These are phyloP conservation scores for Philhelius pedissequus DNA, from an alignment of 2,888 invertebrate genomes.

Conservation along the genomic window DNA sequence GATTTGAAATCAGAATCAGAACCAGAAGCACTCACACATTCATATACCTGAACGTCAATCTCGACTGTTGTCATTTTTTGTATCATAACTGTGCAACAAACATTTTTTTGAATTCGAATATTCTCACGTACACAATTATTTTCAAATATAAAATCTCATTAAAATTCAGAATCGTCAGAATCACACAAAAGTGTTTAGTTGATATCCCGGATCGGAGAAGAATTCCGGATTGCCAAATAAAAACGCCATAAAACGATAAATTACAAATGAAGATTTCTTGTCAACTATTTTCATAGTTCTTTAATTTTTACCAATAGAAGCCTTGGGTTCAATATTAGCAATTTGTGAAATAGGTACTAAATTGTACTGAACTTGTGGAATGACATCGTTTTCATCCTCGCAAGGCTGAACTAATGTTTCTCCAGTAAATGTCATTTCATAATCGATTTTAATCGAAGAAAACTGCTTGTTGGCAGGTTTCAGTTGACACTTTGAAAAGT, in stretches of 20 bases:
- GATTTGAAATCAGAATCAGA: too few relatives aligned
- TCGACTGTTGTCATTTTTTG: too few relatives aligned
- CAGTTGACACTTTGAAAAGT: conserved; percentile 89
- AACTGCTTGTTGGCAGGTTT: conserved; percentile 97
- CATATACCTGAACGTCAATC: too few relatives aligned
- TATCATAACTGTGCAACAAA: too few relatives aligned
- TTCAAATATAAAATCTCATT: too few relatives aligned
- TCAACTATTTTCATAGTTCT: neutral
- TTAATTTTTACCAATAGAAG: conserved; percentile 83
- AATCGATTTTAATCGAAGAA: conserved; percentile 91
- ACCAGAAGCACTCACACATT: too few relatives aligned
- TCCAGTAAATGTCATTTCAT: conserved; percentile 92
- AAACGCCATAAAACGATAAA: conserved; percentile 13
- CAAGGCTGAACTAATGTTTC: conserved; percentile 85
- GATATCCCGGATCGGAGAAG: too few relatives aligned
- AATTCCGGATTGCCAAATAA: too few relatives aligned
- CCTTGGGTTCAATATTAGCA: conserved; percentile 83
- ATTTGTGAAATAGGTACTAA: conserved; percentile 88
- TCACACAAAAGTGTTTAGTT: too few relatives aligned
- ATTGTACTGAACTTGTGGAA: conserved; percentile 89
- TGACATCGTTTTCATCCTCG: conserved; percentile 81
- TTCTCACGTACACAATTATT: too few relatives aligned
- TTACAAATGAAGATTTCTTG: neutral
- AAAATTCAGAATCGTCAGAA: too few relatives aligned
- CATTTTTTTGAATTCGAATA: too few relatives aligned